phyloP scores from a whole-genome alignment of 2,888 invertebrate genomes.

The Athalia circularis region DNA sequence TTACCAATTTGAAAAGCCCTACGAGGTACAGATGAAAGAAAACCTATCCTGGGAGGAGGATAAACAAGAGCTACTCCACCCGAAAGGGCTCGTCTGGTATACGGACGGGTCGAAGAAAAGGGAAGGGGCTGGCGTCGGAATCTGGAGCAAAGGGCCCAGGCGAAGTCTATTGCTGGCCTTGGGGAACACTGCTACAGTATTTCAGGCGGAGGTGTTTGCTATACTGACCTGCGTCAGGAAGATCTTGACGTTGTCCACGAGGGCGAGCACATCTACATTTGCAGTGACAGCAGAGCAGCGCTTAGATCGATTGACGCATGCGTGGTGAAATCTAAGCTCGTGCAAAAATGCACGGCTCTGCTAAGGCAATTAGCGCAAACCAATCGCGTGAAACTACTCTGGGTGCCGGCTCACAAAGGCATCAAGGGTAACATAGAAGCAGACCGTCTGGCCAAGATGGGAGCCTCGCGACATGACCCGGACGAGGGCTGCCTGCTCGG shows the following conservation, averaged over 20 bases:
- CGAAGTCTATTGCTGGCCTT: not conserved
- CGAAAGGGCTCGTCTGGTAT: slow-evolving; percentile 10
- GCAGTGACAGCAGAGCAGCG: not conserved
- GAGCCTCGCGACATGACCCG: not conserved
- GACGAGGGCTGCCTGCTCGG: not conserved
- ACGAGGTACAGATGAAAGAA: not conserved
- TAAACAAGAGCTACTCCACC: too few relatives aligned
- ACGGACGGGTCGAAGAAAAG: not conserved
- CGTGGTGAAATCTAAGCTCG: too few relatives aligned
- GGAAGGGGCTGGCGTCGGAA: not conserved
- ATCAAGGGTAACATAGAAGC: slow-evolving; percentile 28
- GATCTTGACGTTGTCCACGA: not conserved
- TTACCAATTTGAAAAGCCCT: not conserved
- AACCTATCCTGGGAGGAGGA: not conserved
- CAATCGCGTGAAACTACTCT: slow-evolving; percentile 28
- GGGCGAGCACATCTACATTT: slow-evolving; percentile 30
- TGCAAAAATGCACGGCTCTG: not conserved
- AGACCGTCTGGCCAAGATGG: slow-evolving; percentile 1
- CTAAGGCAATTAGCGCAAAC: not conserved
- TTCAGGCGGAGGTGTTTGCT: not conserved
- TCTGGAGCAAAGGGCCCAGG: slow-evolving; percentile 6
- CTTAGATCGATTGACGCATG: not conserved
- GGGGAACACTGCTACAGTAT: not conserved
- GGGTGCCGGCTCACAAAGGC: slow-evolving; percentile 36
- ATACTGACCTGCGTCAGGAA: not conserved